These are phyloP conservation scores for Oreochromis niloticus DNA, from an alignment of 2,113 vertebrate genomes.

Conservation along the genomic window DNA sequence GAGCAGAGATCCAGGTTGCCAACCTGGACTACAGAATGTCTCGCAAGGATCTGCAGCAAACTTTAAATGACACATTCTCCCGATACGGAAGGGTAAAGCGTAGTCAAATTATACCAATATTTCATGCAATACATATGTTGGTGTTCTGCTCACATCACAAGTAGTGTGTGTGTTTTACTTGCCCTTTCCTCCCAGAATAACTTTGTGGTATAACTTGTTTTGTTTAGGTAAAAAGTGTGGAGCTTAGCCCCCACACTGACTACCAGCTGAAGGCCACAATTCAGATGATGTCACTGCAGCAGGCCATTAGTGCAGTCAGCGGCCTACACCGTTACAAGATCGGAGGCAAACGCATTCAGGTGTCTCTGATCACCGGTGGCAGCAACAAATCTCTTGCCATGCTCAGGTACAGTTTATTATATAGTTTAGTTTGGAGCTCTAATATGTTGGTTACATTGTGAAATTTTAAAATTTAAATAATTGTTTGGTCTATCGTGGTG, in stretches of 20 bases:
- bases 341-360: conserved; percentile 90
- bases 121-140: background rate
- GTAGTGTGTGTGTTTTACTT: background rate
- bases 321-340: conserved; percentile 89
- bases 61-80: conserved; percentile 82
- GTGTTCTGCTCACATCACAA: background rate
- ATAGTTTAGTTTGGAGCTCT: background rate
- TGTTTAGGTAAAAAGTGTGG: conserved; percentile 70
- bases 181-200: background rate
- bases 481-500: background rate
- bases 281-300: conserved; percentile 89
- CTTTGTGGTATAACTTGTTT: background rate
- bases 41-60: conserved; percentile 90
- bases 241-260: conserved; percentile 94
- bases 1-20: conserved; percentile 86
- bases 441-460: background rate
- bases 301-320: conserved; percentile 87
- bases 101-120: background rate
- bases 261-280: conserved; percentile 90
- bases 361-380: conserved; percentile 85
- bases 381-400: conserved; percentile 83
- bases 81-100: conserved; percentile 83
- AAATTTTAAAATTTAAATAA: background rate
- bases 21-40: conserved; percentile 95
- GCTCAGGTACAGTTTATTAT: conserved; percentile 75